A percentile compares a stretch with the other conserved stretches of the same genome.
Evolutionary conservation across 2,888 invertebrate genomes (phyloP).

Genomic region (Onchidella celtica): DNA sequence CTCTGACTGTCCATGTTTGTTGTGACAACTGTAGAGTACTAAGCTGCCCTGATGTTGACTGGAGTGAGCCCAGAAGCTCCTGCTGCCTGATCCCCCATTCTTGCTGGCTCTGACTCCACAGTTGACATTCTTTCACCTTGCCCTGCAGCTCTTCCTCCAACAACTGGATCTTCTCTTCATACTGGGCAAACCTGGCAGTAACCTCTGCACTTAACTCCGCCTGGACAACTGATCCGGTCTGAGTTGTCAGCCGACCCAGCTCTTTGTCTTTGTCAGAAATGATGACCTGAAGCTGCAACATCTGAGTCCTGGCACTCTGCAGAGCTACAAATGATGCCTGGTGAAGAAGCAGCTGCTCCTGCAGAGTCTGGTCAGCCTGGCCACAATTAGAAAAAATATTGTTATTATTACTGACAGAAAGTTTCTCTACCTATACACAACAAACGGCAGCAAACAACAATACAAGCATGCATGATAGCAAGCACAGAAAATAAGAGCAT

Average conservation of each 20-base stretch:
- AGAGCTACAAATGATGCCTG: conserved; percentile 67
- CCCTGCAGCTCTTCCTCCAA: conserved; percentile 10
- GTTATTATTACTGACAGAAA: conserved; percentile 1
- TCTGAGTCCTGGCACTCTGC: conserved; percentile 74
- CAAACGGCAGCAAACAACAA: too few species aligned
- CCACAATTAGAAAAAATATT: conserved; percentile 22
- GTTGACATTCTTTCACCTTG: conserved; percentile 21
- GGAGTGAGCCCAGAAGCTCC: conserved; percentile 2
- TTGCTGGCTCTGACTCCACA: conserved; percentile 1
- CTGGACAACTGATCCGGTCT: neutral
- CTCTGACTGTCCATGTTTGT: neutral
- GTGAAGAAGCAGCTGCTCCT: conserved; percentile 67
- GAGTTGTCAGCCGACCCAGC: conserved; percentile 34
- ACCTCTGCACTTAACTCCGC: neutral
- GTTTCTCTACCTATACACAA: too few species aligned
- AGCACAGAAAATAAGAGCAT: too few species aligned
- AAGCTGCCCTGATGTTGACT: conserved; percentile 16
- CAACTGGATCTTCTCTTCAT: neutral
- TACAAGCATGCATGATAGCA: too few species aligned
- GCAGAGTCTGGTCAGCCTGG: conserved; percentile 72
- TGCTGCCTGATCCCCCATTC: conserved; percentile 20
- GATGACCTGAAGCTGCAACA: conserved; percentile 68
- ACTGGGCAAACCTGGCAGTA: neutral
- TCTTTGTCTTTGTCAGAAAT: conserved; percentile 57
- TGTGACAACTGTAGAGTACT: neutral